Evolutionary conservation across 1,140 invertebrate genomes (phyloP), one percentile per base, ranked within the genome.

Genomic region (Hydropsyche tenuis): DNA sequence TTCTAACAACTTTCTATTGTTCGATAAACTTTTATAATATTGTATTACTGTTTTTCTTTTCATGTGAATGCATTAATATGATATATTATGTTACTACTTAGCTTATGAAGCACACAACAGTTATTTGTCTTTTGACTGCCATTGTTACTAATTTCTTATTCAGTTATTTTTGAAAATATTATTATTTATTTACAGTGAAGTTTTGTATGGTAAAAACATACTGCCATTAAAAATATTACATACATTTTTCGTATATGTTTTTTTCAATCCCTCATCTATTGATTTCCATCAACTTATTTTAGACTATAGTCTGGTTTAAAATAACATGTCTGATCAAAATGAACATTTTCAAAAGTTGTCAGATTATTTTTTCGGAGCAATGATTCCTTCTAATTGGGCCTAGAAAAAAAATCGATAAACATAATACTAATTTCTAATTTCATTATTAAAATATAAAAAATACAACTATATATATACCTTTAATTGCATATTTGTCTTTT

Each of bases 401-500:
- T 94, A 84, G 81, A 91, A 89, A 75, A 78, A 48, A 78, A 77
- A 76, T 43, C 12, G 48, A 64, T 71, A 72, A 69, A 46, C 62
- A 72, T 74, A 16, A 20, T 53, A n/a, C n/a, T 3, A 20, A 6
- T 4, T 53, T 16, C 18, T 16, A 20, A 20, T 53, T 14, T 6
- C 18, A 2, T 20, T 71, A 51, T 62, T 64, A 66, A 69, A 20
- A 72, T 71, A 37, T 74, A 53, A 51, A 53, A 12, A 51, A 72
- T 71, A 53, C 56, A 73, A 45, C 64, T 22, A 63, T 42, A 22
- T 46, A 37, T 45, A 76, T 84, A 94, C 93, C 89, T 97, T 97
- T 12, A 98, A 85, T 82, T 98, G 96, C 78, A 93, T 89, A 83
- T 97, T 98, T 6, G 96, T 96, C 82, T 95, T 93, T 84, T 96